A percentile compares a stretch with the other conserved stretches of the same genome.
Conservation (phyloP, 1,140 invertebrate genomes). For the Bombus confusus region DNA sequence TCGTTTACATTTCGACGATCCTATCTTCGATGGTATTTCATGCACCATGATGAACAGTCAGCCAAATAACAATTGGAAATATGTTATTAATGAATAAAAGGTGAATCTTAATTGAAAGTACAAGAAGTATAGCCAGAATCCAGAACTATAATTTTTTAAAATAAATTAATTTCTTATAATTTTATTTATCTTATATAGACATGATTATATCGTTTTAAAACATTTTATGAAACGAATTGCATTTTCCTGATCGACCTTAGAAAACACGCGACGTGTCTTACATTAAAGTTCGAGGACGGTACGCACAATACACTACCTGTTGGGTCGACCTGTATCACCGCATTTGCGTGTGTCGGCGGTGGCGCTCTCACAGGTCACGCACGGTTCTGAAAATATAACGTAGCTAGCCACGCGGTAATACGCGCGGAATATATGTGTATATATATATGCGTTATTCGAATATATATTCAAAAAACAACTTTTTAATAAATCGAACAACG, state of each 20-base stretch:
- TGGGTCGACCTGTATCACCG: constrained; percentile 47
- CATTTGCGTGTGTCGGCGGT: constrained; percentile 56
- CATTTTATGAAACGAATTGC: neutral
- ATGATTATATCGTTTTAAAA: neutral
- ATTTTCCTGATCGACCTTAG: constrained; percentile 23
- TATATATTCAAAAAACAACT: neutral
- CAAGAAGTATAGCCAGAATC: neutral
- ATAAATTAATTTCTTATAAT: neutral
- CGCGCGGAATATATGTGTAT: constrained; percentile 13
- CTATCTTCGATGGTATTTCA: neutral
- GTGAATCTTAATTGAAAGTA: constrained; percentile 3
- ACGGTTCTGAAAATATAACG: constrained; percentile 55
- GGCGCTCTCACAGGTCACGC: constrained; percentile 56
- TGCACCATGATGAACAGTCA: neutral
- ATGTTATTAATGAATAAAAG: constrained; percentile 19
- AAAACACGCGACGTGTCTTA: constrained; percentile 27
- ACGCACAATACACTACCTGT: constrained; percentile 67
- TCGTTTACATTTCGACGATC: neutral
- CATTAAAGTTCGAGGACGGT: constrained; percentile 62
- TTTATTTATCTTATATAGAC: neutral
- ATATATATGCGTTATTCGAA: neutral
- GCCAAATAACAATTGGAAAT: neutral
- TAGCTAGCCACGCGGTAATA: constrained; percentile 52
- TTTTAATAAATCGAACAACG: neutral
- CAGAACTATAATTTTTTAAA: neutral